Percentiles rank a stretch among this genome's conserved stretches.
Evolutionary conservation across 1,140 invertebrate genomes (phyloP).

Genomic region (Euwallacea similis): DNA sequence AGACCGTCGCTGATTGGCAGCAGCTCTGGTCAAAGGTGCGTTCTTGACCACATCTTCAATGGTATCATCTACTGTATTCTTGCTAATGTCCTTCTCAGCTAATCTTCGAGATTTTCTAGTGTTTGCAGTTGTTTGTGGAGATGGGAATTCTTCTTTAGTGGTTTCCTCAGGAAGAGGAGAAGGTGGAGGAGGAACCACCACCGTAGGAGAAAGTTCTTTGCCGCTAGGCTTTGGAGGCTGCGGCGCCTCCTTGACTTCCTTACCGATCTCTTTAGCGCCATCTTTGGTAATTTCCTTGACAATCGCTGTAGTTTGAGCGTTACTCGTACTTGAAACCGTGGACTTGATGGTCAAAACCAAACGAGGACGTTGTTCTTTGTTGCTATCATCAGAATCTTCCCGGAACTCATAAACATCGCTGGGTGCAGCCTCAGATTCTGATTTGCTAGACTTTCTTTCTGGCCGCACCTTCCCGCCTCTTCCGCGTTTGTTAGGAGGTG

Average conservation of each 20-base stretch:
- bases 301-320: constrained; percentile 54
- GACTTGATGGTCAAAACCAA: constrained; percentile 81
- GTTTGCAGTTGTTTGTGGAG: constrained; percentile 58
- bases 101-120: constrained; percentile 78
- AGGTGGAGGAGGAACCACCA: constrained; percentile 30
- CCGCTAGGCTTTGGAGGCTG: neutral
- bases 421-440: constrained; percentile 53
- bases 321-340: constrained; percentile 56
- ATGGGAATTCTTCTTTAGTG: constrained; percentile 65
- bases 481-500: constrained; percentile 50
- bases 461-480: constrained; percentile 57
- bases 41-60: constrained; percentile 84
- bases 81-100: constrained; percentile 71
- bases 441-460: constrained; percentile 61
- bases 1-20: constrained; percentile 48
- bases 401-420: constrained; percentile 81
- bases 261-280: constrained; percentile 44
- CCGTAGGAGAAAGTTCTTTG: neutral
- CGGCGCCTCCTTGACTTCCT: constrained; percentile 28
- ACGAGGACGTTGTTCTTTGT: constrained; percentile 64
- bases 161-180: constrained; percentile 51
- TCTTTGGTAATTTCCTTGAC: constrained; percentile 56
- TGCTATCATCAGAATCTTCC: constrained; percentile 75
- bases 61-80: constrained; percentile 78
- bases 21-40: constrained; percentile 51